Base-by-base conservation (phyloP, 2,113 vertebrate genomes). In the Psilopsiagon aymara region DNA sequence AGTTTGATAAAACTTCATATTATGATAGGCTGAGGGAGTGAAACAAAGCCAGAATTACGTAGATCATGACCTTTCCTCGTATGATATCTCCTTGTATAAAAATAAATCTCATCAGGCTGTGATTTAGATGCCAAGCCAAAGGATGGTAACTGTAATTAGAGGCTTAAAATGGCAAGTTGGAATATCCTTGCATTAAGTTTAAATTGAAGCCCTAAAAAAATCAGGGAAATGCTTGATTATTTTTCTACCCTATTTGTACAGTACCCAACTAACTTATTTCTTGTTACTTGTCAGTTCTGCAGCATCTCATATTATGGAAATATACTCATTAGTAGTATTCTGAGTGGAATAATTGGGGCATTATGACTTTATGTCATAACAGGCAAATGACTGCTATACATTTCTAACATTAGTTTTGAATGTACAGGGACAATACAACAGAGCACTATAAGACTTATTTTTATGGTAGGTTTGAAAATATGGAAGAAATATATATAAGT, bases 161-260 rank as follows among this genome's bases (percentile, higher is more conserved):
- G n/a, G n/a, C 71, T 95, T 94, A 88, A 95, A 96, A 94, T 81
- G 90, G 68, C 73, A 97, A 86, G 82, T 83, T 46, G 43, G 86
- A 88, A 88, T 86, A 75, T 83, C 74, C 64, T 74, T 83, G 63
- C 55, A 31, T 83, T 90, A 85, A 90, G 49, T 90, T 70, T 64
- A 93, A 96, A 81, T 37, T 41, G 57, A 95, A 90, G 27, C 8
- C 29, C 74, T 78, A 60, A 82, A 88, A 47, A 69, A 52, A 17
- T 29, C 29, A 53, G 60, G 66, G 60, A 94, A 94, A 83, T 66
- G 28, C 82, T 82, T 83, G 63, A 81, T 73, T 59, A 51, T 51
- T 49, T 24, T 82, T 9, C 13, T 11, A n/a, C 49, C n/a, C 20
- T 91, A 82, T 79, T 89, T 92, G 25, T 55, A 60, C 52, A 52